A percentile compares a stretch with the other conserved stretches of the same genome.
Evolutionary conservation across 2,888 invertebrate genomes (phyloP).

Genomic region (Margaritifera margaritifera): DNA sequence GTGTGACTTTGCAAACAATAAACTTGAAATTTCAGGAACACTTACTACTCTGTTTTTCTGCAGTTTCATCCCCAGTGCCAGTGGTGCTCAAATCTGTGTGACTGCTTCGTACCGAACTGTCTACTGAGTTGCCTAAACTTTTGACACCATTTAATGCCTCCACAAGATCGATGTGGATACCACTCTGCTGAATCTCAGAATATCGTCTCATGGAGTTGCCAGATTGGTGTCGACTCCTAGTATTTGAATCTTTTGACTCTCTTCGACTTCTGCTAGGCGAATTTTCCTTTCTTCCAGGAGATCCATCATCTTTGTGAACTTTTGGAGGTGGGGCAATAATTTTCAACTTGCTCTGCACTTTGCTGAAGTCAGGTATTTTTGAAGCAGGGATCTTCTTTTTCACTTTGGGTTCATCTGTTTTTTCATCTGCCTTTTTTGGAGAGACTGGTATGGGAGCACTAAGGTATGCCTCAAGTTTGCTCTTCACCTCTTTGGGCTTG

Average conservation of each 20-base stretch:
- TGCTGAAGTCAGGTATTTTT: conserved; percentile 61
- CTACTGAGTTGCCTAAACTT: conserved; percentile 31
- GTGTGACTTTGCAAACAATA: too few relatives aligned
- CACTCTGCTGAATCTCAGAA: conserved; percentile 26
- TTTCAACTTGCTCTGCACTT: conserved; percentile 61
- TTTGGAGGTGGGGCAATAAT: conserved; percentile 34
- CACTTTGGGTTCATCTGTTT: conserved; percentile 30
- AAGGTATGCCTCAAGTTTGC: conserved; percentile 78
- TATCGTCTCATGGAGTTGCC: conserved; percentile 39
- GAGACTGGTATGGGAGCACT: conserved; percentile 38
- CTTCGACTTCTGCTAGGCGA: conserved; percentile 11
- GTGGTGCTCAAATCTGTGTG: conserved; percentile 53
- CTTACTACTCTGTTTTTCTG: too few relatives aligned
- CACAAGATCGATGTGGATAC: conserved; percentile 33
- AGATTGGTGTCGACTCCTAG: conserved; percentile 19
- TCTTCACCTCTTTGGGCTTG: conserved; percentile 85
- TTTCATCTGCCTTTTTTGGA: conserved; percentile 32
- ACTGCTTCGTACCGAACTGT: conserved; percentile 51
- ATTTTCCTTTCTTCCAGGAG: conserved; percentile 10
- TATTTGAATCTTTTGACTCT: conserved; percentile 6
- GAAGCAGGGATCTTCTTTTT: conserved; percentile 44
- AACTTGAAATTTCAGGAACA: too few relatives aligned
- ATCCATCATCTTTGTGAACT: conserved; percentile 20
- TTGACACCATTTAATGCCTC: conserved; percentile 38
- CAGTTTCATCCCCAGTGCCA: conserved; percentile 21